Evolutionary conservation across 2,888 invertebrate species (phyloP).

Genomic region (Creontiades dilutus): DNA sequence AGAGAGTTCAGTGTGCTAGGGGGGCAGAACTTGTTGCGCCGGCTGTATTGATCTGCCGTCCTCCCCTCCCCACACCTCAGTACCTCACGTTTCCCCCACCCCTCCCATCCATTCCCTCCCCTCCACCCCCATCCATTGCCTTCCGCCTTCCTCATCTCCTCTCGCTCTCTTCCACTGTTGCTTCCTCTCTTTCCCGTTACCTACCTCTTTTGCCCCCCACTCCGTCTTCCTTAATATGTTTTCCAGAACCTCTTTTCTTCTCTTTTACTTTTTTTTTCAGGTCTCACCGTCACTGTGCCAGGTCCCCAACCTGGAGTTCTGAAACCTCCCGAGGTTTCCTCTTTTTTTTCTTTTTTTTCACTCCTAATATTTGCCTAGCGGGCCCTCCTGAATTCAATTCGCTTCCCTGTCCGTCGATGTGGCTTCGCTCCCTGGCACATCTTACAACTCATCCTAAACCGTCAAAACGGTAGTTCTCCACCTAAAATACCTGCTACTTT

Average conservation of each 20-base stretch:
- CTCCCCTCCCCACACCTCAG: background rate
- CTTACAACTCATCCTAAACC: too few species aligned
- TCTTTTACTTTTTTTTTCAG: background rate
- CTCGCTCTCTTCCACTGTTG: slow-evolving; percentile 29
- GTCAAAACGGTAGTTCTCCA: too few species aligned
- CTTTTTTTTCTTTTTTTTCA: background rate
- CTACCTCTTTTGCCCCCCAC: slow-evolving; percentile 28
- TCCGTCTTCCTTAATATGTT: slow-evolving; percentile 44
- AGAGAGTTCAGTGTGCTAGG: slow-evolving; percentile 66
- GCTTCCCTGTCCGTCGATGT: background rate
- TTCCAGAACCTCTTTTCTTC: background rate
- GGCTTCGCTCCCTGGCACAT: background rate
- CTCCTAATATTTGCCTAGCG: slow-evolving; percentile 44
- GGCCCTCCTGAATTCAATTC: slow-evolving; percentile 50
- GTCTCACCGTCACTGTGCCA: background rate
- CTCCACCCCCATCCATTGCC: slow-evolving; percentile 8
- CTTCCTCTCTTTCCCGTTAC: slow-evolving; percentile 38
- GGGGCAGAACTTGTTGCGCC: slow-evolving; percentile 67
- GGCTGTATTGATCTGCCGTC: slow-evolving; percentile 62
- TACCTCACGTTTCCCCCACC: background rate
- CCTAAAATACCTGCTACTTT: too few species aligned
- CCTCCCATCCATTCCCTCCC: background rate
- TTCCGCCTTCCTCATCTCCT: background rate
- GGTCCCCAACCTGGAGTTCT: background rate
- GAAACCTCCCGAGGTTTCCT: slow-evolving; percentile 14